Base-by-base conservation (phyloP, 2,113 vertebrate genomes). In the Cisticola juncidis region DNA sequence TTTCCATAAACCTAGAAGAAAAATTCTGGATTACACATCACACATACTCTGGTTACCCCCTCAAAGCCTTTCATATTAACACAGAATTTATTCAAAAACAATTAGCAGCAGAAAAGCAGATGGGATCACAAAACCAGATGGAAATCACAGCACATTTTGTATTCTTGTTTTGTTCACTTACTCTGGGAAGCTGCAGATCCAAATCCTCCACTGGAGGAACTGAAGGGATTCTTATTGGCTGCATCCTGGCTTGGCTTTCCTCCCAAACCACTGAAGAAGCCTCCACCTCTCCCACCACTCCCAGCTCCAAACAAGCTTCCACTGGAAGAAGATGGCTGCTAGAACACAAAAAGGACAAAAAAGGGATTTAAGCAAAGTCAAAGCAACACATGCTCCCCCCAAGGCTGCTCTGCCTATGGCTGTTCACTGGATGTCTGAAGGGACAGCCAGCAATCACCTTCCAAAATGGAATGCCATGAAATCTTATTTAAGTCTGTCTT, bases 201-300 rank as follows among this genome's bases (percentile, higher is more conserved):
- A 79, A 98, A 98, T 72, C 97, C 98, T 20, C 98, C 88, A 38
- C 97, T 79, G 29, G 98, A 66, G 4, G 98, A 90, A 53, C 99
- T 98, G 56, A 99, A 99, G 1, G 99, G 99, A 97, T 99, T 99
- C 96, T 99, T 99, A 97, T 98, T 99, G 89, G 99, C 99, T 14
- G 99, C 99, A 16, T 99, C 99, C 92, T 99, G 99, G 45, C 99
- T 99, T 53, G 99, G 99, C 97, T 99, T 99, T 33, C 99, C 99
- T 94, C 99, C 99, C 7, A 99, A 97, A 88, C 99, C 99, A 9
- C 98, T 99, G 98, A 99, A 99, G 96, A 99, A 99, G 10, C 99
- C 99, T 35, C 98, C 98, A 53, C 87, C 74, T 56, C 98, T 95
- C 56, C 98, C 89, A 71, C 97, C 58, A 90, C 96, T 93, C 88